phyloP scores from a whole-genome alignment of 1,140 invertebrate species.

The Camponotus floridanus region DNA sequence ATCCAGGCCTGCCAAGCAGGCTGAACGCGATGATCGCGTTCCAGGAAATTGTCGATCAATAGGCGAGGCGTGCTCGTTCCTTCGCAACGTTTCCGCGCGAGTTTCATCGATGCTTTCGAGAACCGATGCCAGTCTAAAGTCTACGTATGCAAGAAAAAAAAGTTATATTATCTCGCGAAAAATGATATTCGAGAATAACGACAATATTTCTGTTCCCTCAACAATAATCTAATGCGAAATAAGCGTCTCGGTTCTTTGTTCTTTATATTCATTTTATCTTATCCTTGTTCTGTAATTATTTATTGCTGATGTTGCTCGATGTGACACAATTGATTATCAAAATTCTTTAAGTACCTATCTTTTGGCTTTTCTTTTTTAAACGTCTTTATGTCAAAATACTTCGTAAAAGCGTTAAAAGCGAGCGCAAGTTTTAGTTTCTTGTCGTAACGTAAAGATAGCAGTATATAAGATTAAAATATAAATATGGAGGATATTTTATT shows the following conservation, averaged over 20 bases:
- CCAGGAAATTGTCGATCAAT: constrained; percentile 52
- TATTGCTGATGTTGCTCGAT: constrained; percentile 7
- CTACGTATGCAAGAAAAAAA: constrained; percentile 23
- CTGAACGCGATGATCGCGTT: constrained; percentile 66
- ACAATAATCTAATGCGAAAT: constrained; percentile 12
- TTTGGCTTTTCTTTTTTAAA: constrained; percentile 33
- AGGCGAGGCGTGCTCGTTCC: constrained; percentile 16
- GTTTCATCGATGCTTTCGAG: constrained; percentile 18
- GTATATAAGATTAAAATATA: not conserved
- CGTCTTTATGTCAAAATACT: constrained; percentile 43
- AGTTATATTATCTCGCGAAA: constrained; percentile 34
- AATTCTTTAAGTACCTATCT: constrained; percentile 58
- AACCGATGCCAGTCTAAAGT: constrained; percentile 1
- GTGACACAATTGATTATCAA: constrained; percentile 67
- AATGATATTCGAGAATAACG: constrained; percentile 26
- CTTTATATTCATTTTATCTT: constrained; percentile 10
- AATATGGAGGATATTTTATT: not conserved
- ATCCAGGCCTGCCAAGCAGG: constrained; percentile 58
- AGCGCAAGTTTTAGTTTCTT: not conserved
- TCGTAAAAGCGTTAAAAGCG: not conserved
- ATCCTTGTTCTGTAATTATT: not conserved
- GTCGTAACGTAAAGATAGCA: not conserved
- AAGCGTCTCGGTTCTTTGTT: not conserved
- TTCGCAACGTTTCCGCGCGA: constrained; percentile 6
- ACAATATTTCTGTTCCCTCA: constrained; percentile 21